Evolutionary conservation across 2,113 vertebrate genomes (phyloP), one percentile per base, ranked within the genome.

Genomic region (Gymnorhina tibicen): DNA sequence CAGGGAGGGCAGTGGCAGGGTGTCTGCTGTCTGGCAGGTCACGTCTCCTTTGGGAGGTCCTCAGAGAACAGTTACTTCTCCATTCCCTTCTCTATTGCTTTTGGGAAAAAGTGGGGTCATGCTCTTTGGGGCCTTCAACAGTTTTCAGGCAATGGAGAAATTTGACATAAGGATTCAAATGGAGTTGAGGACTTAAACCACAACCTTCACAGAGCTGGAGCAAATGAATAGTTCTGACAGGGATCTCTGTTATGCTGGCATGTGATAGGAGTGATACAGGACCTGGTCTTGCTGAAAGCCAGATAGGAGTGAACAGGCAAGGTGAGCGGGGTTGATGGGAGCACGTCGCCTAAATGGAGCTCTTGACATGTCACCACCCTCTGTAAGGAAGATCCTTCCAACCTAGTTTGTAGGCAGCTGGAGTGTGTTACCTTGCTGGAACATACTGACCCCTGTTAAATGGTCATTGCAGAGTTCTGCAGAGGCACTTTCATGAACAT

Each of bases 401-500:
- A 44, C 28, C n/a, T 58, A 20, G 16, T 35, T 10, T 74, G 32
- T 18, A 80, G 30, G 58, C 89, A 94, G 85, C 69, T 83, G 85
- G 62, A 85, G 33, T 20, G 7, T 32, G 46, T 89, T 94, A 85
- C 81, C 62, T 92, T 87, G 62, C 58, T 87, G 74, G 55, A 76
- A 83, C 32, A n/a, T 15, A 37, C 53, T 90, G 81, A 73, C 55
- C 30, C 85, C 82, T 59, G 18, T 72, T 58, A 87, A 82, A 82
- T 41, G 9, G 7, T 84, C 70, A 27, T 37, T 63, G 20, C 35
- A 46, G 30, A 32, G 27, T 30, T 94, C 32, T 70, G 63, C 32
- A 74, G 79, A 33, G 75, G 47, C n/a, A 33, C 9, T 88, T 91
- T 21, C 24, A 75, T 55, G 79, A 92, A 46, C 32, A 56, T 33